A percentile compares a stretch with the other conserved stretches of the same genome.
phyloP scores from a whole-genome alignment of 2,888 invertebrate genomes.

The Cosmia trapezina region DNA sequence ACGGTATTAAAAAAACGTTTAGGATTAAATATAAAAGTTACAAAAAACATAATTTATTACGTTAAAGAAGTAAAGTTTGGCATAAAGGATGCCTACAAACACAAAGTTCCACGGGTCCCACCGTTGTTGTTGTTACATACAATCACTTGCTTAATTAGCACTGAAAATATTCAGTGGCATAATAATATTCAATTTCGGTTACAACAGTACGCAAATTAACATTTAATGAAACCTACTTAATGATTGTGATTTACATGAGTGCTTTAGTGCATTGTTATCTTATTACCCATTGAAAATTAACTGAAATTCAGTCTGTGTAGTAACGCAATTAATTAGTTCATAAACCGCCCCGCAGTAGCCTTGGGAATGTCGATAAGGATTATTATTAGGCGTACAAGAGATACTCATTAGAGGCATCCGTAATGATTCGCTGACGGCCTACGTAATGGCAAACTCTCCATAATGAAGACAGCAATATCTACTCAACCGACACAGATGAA shows the following conservation, averaged over 20 bases:
- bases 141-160: conserved; percentile 48
- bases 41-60: background rate
- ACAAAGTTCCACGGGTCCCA: background rate
- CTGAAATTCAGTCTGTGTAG: conserved; percentile 19
- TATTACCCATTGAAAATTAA: conserved; percentile 40
- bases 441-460: conserved; percentile 69
- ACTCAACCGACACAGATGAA: conserved; percentile 64
- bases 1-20: too few species aligned
- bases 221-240: conserved; percentile 53
- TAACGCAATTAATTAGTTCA: conserved; percentile 33
- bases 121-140: conserved; percentile 5
- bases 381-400: conserved; percentile 72
- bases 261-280: conserved; percentile 44
- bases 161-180: conserved; percentile 46
- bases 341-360: conserved; percentile 27
- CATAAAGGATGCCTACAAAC: conserved; percentile 12
- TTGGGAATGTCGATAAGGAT: conserved; percentile 56
- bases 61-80: conserved; percentile 19
- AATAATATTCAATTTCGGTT: conserved; percentile 45
- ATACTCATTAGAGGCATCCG: conserved; percentile 75
- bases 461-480: conserved; percentile 73
- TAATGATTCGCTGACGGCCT: conserved; percentile 74
- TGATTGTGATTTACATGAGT: conserved; percentile 36
- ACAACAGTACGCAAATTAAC: conserved; percentile 40
- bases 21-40: background rate